Base-by-base conservation (phyloP, 2,888 invertebrate genomes). In the Callimorpha dominula region DNA sequence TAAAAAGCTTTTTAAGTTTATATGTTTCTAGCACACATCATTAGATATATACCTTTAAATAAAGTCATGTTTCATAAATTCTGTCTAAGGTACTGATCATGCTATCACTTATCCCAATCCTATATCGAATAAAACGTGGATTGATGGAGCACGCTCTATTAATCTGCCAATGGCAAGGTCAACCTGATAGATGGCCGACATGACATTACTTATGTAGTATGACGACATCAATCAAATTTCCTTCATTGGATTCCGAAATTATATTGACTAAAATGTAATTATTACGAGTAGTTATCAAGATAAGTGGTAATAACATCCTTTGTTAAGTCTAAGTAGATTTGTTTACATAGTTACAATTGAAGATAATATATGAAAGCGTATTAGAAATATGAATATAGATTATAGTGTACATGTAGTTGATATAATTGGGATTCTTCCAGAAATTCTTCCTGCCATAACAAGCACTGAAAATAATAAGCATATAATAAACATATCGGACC, bases 141-240 rank as follows among this genome's bases (percentile, higher is more conserved):
- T 86, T 82, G 86, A 81, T 86, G 78, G 82, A 76, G 75, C 75
- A 83, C 83, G 50, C 80, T 82, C 87, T 88, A 90, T 91, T 89
- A 91, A 88, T 87, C 88, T 89, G 88, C 84, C 90, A 89, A 84
- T 86, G 89, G 85, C 90, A 91, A 90, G 91, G 91, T 84, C 90
- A 84, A 76, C 46, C 84, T 91, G 91, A 91, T 91, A 86, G 90
- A 91, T 91, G 85, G 74, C 79, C 79, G 86, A 88, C 88, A 87
- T 81, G 88, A 87, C 89, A 87, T 88, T 88, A 88, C 90, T 88
- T 89, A 88, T 88, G 89, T 66, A 74, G 42, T 74, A 71, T n/a
- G 46, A 57, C 14, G 67, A 67, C 40, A 74, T 70, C 74, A 70
- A 74, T 74, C 74, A 74, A 71, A 67, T 68, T 76, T 63, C 73